A percentile compares a stretch with the other conserved stretches of the same genome.
These are phyloP conservation scores for Marronus borbonicus DNA, from an alignment of 2,888 invertebrate genomes.

Conservation along the genomic window DNA sequence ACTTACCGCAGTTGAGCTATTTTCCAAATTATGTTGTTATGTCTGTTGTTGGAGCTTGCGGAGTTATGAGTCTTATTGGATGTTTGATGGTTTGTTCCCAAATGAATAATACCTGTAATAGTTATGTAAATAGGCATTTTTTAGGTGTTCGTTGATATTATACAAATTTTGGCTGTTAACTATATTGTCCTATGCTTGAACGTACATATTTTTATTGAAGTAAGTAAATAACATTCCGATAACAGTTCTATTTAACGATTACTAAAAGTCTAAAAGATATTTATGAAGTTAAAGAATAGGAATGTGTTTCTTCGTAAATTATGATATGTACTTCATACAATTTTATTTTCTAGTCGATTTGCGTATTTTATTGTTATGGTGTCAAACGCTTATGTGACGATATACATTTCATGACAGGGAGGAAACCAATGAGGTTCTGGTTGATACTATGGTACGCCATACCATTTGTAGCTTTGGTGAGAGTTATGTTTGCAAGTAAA, in stretches of 20 bases:
- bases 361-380: conserved; percentile 58
- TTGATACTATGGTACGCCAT: conserved; percentile 56
- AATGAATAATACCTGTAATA: neutral
- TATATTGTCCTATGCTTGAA: conserved; percentile 48
- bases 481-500: conserved; percentile 12
- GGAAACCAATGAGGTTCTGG: conserved; percentile 56
- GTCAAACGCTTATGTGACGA: conserved; percentile 59
- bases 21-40: conserved; percentile 56
- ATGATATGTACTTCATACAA: neutral
- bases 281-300: too few relatives aligned
- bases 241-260: too few relatives aligned
- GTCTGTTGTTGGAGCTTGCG: conserved; percentile 45
- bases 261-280: too few relatives aligned
- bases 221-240: conserved; percentile 3
- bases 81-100: conserved; percentile 40
- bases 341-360: conserved; percentile 44
- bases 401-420: conserved; percentile 58
- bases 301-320: too few relatives aligned
- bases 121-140: conserved; percentile 11
- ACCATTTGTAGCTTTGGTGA: conserved; percentile 56
- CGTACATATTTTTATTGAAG: conserved; percentile 46
- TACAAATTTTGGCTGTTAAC: conserved; percentile 47
- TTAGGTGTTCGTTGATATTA: conserved; percentile 49
- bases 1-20: conserved; percentile 55
- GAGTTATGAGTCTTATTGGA: conserved; percentile 46